Conservation (phyloP, 2,797 vertebrate genomes). For the Anguilla marmorata region DNA sequence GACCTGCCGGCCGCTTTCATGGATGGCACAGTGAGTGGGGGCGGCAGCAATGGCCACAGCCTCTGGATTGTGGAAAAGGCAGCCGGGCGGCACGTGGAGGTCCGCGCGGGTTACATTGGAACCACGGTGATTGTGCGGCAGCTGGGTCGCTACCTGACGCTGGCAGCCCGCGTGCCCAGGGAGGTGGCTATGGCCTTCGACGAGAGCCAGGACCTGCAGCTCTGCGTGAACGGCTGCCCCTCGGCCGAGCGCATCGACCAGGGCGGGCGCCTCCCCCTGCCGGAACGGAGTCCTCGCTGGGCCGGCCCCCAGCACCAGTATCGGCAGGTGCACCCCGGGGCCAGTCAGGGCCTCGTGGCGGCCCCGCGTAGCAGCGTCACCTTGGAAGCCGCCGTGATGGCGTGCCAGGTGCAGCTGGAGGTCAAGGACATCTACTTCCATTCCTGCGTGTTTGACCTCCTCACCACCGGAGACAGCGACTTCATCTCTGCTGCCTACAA, state of each 20-base stretch:
- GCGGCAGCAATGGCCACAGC: constrained; percentile 78
- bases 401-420: constrained; percentile 86
- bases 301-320: constrained; percentile 31
- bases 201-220: constrained; percentile 92
- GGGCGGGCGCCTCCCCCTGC: constrained; percentile 72
- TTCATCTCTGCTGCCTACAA: constrained; percentile 89
- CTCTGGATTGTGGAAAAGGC: constrained; percentile 86
- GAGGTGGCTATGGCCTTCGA: constrained; percentile 86
- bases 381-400: constrained; percentile 78
- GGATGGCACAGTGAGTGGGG: constrained; percentile 87
- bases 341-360: background rate
- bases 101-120: constrained; percentile 89
- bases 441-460: constrained; percentile 93
- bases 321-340: constrained; percentile 41
- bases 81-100: constrained; percentile 81
- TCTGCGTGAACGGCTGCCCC: constrained; percentile 92
- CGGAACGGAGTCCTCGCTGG: constrained; percentile 67
- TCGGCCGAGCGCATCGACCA: constrained; percentile 85
- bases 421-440: constrained; percentile 94
- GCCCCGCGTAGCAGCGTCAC: constrained; percentile 62
- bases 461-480: constrained; percentile 93
- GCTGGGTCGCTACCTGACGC: constrained; percentile 87
- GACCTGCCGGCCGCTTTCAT: constrained; percentile 93
- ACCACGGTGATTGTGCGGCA: constrained; percentile 88
- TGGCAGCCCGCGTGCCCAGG: constrained; percentile 88